phyloP scores from a whole-genome alignment of 2,797 vertebrate species.

The Sylvia borin region DNA sequence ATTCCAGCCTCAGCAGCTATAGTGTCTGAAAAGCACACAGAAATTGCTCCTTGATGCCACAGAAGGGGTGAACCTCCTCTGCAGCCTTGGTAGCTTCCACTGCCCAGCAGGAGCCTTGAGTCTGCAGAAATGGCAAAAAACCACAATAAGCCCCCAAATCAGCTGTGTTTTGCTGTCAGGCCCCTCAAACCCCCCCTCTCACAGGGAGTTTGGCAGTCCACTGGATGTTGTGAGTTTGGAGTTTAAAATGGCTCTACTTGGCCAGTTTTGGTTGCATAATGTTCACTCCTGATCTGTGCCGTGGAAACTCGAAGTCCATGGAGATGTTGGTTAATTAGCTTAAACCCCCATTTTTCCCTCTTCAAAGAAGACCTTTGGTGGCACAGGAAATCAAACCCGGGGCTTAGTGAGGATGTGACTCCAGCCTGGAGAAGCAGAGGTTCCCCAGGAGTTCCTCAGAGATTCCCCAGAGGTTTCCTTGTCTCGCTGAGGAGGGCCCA shows the following conservation, averaged over 20 bases:
- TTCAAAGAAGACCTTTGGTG: not conserved
- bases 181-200: not conserved
- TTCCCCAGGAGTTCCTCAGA: not conserved
- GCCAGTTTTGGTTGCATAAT: not conserved
- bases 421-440: not conserved
- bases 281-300: not conserved
- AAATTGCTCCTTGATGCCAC: not conserved
- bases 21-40: not conserved
- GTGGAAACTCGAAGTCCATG: not conserved
- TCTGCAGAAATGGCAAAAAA: not conserved
- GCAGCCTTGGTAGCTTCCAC: not conserved
- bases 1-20: not conserved
- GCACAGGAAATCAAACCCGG: not conserved
- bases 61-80: not conserved
- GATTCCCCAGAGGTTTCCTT: not conserved
- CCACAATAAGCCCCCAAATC: fast-evolving
- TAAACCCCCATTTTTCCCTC: not conserved
- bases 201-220: not conserved
- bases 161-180: not conserved
- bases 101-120: not conserved
- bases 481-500: not conserved
- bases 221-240: not conserved
- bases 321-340: not conserved
- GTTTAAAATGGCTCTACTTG: not conserved
- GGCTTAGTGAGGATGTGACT: not conserved